Percentiles rank a stretch among this genome's conserved stretches.
phyloP scores from a whole-genome alignment of 2,797 vertebrate species.

The Pyrocephalus nanus region DNA sequence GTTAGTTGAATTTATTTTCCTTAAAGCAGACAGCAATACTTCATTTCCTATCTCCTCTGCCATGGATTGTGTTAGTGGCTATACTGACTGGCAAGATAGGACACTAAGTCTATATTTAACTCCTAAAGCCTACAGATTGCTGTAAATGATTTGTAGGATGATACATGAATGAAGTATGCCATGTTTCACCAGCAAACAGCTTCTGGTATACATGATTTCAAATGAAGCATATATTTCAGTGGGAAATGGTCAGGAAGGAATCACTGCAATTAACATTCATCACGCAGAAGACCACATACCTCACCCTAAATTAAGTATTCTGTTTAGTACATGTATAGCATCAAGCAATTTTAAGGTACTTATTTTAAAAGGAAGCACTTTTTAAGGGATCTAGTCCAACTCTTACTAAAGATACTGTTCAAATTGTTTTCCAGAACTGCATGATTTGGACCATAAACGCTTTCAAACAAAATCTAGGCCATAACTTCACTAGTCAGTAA shows the following conservation, averaged over 20 bases:
- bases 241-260: background rate
- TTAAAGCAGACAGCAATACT: constrained; percentile 11
- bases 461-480: background rate
- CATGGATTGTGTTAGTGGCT: background rate
- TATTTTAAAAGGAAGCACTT: background rate
- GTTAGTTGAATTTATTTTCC: constrained; percentile 37
- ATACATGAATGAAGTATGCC: background rate
- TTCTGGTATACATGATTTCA: background rate
- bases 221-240: background rate
- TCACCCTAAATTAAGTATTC: background rate
- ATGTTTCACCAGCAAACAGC: background rate
- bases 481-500: background rate
- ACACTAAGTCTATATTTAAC: constrained; percentile 11
- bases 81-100: background rate
- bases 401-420: background rate
- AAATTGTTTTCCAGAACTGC: background rate
- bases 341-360: background rate
- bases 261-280: background rate
- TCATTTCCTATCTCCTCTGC: constrained; percentile 39
- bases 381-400: background rate
- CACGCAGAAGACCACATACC: background rate
- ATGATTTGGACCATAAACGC: background rate
- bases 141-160: background rate
- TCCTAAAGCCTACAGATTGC: background rate
- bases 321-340: background rate